These are phyloP conservation scores for Gymnosoma rotundatum DNA, from an alignment of 2,888 invertebrate species.

Conservation along the genomic window DNA sequence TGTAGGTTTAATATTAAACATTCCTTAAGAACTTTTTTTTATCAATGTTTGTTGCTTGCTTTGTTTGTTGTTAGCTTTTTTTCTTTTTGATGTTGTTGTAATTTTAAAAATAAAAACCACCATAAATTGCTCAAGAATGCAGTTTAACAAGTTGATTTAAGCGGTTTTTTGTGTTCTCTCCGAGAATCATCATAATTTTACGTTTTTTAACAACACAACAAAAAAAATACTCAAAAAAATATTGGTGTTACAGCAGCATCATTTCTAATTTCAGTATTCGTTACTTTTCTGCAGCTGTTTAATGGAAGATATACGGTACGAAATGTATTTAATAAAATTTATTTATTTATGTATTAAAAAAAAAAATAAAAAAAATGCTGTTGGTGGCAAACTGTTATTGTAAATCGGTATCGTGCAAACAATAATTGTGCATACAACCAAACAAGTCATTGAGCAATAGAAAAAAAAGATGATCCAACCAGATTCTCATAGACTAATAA, in stretches of 20 bases:
- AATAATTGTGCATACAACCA: constrained; percentile 45
- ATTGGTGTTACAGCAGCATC: constrained; percentile 15
- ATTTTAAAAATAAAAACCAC: constrained; percentile 39
- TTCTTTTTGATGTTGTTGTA: constrained; percentile 7
- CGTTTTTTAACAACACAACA: background rate
- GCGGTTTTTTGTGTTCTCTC: constrained; percentile 23
- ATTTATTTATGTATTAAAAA: constrained; percentile 7
- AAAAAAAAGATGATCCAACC: constrained; percentile 1
- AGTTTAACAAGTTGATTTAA: constrained; percentile 66
- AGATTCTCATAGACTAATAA: background rate
- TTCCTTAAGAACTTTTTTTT: constrained; percentile 1
- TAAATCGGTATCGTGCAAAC: constrained; percentile 11
- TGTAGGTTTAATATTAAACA: constrained; percentile 45
- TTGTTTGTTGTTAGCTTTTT: background rate
- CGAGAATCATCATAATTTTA: constrained; percentile 43
- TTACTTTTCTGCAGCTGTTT: constrained; percentile 25
- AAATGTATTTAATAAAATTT: constrained; percentile 19
- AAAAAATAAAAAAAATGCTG: constrained; percentile 33
- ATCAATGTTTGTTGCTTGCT: background rate
- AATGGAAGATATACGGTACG: background rate
- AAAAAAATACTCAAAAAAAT: background rate
- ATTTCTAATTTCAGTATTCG: constrained; percentile 32
- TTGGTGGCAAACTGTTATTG: background rate
- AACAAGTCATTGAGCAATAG: constrained; percentile 56
- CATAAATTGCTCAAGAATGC: constrained; percentile 62